Base-by-base conservation (phyloP, 2,797 vertebrate species). In the Pantherophis vulpinus region DNA sequence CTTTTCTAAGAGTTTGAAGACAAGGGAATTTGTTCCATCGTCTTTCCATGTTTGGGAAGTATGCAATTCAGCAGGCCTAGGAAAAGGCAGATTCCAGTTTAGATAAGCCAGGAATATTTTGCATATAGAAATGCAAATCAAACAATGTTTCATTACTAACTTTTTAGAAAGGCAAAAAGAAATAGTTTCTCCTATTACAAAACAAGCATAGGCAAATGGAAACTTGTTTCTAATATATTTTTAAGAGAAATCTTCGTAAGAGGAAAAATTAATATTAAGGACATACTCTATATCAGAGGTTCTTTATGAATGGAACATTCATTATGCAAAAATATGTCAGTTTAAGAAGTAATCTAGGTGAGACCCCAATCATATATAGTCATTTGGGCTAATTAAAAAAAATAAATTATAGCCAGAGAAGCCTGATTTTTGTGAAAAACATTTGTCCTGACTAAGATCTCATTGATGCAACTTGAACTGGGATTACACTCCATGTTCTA, bases 1-100 rank as follows among this genome's bases (percentile, higher is more conserved):
- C 70, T 95, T 96, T 89, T 97, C 97, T 90, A 98, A 92, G 18
- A 97, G 93, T 56, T 88, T 96, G 95, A 97, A 98, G 32, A 96
- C 95, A 37, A 98, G 58, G 0, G 97, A 97, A 92, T 98, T 98
- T 97, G 98, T 98, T 83, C 97, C 97, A 20, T 98, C 97, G 0
- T 96, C 96, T 88, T 95, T 97, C 97, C 97, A 98, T 4, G 95
- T 97, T 90, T 90, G 95, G 20, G 93, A 94, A 29, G 97, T 97
- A 63, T 95, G 94, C 9, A 58, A 55, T 32, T 95, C 92, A 92
- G 92, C 29, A 90, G 95, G 94, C 93, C 97, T 97, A 93, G 94
- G 20, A 92, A 94, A 1, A 95, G 0, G 0, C 90, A 32, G 89
- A 91, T 55, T 87, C 60, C 27, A 54, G 37, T 29, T 60, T 47